Conservation (phyloP, 2,113 vertebrate species). For the Lampris incognitus region DNA sequence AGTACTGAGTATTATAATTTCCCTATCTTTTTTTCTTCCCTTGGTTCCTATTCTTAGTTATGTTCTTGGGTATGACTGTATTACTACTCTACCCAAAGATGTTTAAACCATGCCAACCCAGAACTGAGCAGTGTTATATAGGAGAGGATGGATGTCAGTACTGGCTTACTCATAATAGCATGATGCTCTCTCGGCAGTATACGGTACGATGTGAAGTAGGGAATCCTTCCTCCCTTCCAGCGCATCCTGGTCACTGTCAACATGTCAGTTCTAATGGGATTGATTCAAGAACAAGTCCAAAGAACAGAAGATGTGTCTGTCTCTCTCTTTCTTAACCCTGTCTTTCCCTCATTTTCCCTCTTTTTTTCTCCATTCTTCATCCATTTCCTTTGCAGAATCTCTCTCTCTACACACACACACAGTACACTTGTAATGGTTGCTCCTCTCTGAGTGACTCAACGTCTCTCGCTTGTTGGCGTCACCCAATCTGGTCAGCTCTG, state of each 20-base stretch:
- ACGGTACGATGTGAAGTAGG: neutral
- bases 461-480: neutral
- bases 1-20: too few relatives aligned
- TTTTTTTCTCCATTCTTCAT: neutral
- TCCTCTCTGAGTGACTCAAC: neutral
- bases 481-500: constrained; percentile 34
- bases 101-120: neutral
- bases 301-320: neutral
- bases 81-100: too few relatives aligned
- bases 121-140: too few relatives aligned
- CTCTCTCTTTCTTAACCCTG: neutral
- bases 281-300: neutral
- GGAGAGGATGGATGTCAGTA: neutral
- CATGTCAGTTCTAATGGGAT: neutral
- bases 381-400: neutral
- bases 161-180: neutral
- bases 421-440: neutral
- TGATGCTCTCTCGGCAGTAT: neutral
- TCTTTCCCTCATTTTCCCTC: neutral
- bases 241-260: neutral
- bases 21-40: too few relatives aligned
- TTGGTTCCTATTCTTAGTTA: too few relatives aligned
- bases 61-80: neutral
- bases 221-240: neutral
- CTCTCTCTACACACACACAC: neutral